phyloP scores from a whole-genome alignment of 2,888 invertebrate genomes.

The Hirtodrosophila trivittata region DNA sequence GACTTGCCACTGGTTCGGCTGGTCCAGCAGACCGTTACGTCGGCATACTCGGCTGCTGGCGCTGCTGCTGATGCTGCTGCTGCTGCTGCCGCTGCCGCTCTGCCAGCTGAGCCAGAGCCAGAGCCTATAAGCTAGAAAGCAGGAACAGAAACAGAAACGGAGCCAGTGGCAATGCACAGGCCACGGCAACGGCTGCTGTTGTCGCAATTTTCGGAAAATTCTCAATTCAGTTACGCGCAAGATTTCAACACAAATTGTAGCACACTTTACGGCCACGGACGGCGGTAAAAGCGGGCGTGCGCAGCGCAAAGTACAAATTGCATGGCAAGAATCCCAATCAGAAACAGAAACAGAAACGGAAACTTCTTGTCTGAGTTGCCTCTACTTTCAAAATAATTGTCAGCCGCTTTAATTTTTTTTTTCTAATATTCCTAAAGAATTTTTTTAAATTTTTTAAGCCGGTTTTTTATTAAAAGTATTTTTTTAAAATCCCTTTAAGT shows the following conservation, averaged over 20 bases:
- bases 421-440: neutral
- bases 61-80: constrained; percentile 9
- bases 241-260: constrained; percentile 75
- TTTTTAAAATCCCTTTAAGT: neutral
- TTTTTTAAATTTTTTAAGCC: neutral
- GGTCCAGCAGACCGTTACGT: constrained; percentile 39
- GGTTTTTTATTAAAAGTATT: constrained; percentile 8
- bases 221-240: constrained; percentile 76
- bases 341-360: constrained; percentile 44
- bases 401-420: constrained; percentile 23
- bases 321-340: constrained; percentile 56
- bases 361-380: constrained; percentile 44
- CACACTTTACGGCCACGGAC: constrained; percentile 59
- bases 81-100: constrained; percentile 10
- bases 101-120: constrained; percentile 29
- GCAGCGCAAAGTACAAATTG: constrained; percentile 58
- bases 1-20: constrained; percentile 47
- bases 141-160: constrained; percentile 48
- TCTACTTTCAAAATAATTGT: constrained; percentile 48
- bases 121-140: constrained; percentile 30
- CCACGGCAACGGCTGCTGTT: constrained; percentile 47
- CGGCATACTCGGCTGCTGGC: constrained; percentile 47
- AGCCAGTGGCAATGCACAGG: constrained; percentile 66
- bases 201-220: constrained; percentile 26
- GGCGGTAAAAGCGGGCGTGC: constrained; percentile 64